These are phyloP conservation scores for Pteria penguin DNA, from an alignment of 2,888 invertebrate genomes.

Conservation along the genomic window DNA sequence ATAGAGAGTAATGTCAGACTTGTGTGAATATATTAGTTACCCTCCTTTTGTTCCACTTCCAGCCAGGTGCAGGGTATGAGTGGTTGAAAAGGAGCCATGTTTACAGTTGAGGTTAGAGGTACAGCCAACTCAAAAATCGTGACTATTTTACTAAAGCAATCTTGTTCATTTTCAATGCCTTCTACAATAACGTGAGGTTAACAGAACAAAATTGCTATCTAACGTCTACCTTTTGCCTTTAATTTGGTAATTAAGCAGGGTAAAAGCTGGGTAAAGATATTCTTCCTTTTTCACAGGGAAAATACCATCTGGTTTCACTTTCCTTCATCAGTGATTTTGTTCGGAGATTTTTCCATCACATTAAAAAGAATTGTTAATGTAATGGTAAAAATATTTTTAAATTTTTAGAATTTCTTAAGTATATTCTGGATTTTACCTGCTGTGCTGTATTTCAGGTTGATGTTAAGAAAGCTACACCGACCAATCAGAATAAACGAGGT, in stretches of 20 bases:
- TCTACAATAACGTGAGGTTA: background rate
- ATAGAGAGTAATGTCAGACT: too few relatives aligned
- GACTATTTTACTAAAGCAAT: constrained; percentile 20
- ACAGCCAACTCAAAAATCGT: constrained; percentile 42
- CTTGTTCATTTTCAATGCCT: background rate
- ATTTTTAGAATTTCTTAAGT: too few relatives aligned
- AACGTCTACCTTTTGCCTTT: background rate
- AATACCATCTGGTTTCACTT: background rate
- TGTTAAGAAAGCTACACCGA: constrained; percentile 95
- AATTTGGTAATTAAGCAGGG: background rate
- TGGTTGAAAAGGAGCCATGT: constrained; percentile 69
- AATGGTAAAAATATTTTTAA: too few relatives aligned
- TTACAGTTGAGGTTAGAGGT: constrained; percentile 63
- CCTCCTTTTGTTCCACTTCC: constrained; percentile 77
- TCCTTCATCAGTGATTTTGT: background rate
- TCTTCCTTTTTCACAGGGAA: background rate
- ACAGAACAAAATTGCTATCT: constrained; percentile 11
- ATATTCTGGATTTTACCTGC: too few relatives aligned
- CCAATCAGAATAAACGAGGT: constrained; percentile 82
- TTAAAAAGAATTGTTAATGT: too few relatives aligned
- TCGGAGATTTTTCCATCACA: background rate
- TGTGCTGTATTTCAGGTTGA: constrained; percentile 83
- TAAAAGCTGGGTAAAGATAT: background rate
- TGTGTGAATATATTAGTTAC: constrained; percentile 56
- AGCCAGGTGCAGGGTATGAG: constrained; percentile 68